Evolutionary conservation across 2,113 vertebrate genomes (phyloP).

Genomic region (Bujurquina vittata): DNA sequence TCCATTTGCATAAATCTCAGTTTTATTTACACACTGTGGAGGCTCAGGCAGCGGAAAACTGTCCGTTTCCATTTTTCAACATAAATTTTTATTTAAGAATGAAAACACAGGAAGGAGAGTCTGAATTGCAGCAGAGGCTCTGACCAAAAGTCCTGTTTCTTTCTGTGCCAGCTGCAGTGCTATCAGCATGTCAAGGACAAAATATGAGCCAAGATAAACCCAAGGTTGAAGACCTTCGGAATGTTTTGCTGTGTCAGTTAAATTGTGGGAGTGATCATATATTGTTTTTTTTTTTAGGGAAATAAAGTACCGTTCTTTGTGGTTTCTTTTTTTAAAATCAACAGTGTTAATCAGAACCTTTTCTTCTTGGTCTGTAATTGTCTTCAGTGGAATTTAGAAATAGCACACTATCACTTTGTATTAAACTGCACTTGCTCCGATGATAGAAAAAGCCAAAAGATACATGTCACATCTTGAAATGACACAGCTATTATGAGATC

Average conservation of each 20-base stretch:
- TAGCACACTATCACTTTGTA: neutral
- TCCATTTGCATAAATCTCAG: neutral
- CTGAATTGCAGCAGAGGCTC: neutral
- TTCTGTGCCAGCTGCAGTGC: too few relatives aligned
- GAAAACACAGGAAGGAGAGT: neutral
- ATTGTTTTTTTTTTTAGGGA: neutral
- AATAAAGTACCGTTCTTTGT: too few relatives aligned
- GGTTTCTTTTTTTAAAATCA: too few relatives aligned
- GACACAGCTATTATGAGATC: accelerated
- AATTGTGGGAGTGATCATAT: neutral
- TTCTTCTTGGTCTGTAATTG: too few relatives aligned
- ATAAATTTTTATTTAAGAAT: neutral
- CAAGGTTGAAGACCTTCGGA: neutral
- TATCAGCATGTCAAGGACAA: slow-evolving; percentile 22
- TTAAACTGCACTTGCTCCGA: neutral
- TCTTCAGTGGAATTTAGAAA: neutral
- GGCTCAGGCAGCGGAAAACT: neutral
- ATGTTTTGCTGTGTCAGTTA: neutral
- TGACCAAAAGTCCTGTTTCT: neutral
- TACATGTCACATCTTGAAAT: neutral
- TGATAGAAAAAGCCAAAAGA: neutral
- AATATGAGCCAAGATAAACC: neutral
- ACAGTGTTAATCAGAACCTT: too few relatives aligned
- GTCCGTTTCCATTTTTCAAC: neutral
- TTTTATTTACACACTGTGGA: neutral